Base-by-base conservation (phyloP, 2,113 vertebrate species). In the Gallinago jamesoni region DNA sequence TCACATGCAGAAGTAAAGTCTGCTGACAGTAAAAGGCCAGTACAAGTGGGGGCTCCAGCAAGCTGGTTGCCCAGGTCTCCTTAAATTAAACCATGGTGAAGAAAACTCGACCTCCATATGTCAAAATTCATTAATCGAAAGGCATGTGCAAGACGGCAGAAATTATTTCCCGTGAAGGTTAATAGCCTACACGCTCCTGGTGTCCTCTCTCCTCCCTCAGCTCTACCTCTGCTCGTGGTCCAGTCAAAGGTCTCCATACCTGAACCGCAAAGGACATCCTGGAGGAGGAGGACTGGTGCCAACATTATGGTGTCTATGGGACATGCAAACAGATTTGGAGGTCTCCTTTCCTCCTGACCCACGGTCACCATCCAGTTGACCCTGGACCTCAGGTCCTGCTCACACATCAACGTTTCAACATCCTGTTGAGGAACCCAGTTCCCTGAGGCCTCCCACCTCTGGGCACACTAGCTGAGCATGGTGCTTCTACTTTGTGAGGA, bases 381-480 rank as follows among this genome's bases (percentile, higher is more conserved):
- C 23, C 23, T 2, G 5, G 59, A 73, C 37, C 43, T 78, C 25
- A 13, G 43, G 22, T 57, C 15, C 13, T 20, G 24, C 31, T 52
- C 66, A 21, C 31, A 31, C 1, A 2, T 18, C 45, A 39, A 25
- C 2, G 1, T 30, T 20, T 66, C 39, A 45, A 27, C 1, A 0
- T 55, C 25, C 15, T 17, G 1, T 23, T 48, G n/a, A 28, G 53
- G 37, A 59, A 37, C 31, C 5, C 9, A 2, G 11, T 22, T 25
- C 69, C 41, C 48, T 22, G 21, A 33, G 27, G 27, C 47, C 25
- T 35, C 39, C 30, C 45, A 3, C 37, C 57, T 25, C 35, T 3
- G 19, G 6, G 41, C 57, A 23, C 39, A 9, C 55, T 25, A 10
- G 33, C 9, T 28, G 14, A 11, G 39, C 64, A 21, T 17, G 2